A percentile compares a stretch with the other conserved stretches of the same genome.
These are phyloP conservation scores for Columba livia DNA, from an alignment of 2,113 vertebrate genomes.

Conservation along the genomic window DNA sequence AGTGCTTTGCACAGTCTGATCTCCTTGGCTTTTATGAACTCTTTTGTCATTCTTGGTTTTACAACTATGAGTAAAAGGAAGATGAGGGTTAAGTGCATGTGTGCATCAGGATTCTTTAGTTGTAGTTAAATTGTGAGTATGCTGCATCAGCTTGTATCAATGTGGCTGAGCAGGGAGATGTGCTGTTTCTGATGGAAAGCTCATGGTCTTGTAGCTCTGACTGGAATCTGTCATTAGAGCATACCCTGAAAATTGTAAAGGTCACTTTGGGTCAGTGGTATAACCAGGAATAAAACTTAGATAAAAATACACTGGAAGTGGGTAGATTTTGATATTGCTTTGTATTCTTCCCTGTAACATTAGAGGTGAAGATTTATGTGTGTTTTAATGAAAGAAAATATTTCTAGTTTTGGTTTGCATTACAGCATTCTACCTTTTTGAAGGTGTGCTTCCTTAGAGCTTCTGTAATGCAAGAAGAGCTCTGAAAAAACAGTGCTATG, in stretches of 20 bases:
- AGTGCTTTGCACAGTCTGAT: not conserved
- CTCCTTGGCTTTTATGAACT: not conserved
- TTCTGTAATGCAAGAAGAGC: not conserved
- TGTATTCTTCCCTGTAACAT: no score
- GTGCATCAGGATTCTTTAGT: not conserved
- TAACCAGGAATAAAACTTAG: no score
- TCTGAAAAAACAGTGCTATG: not conserved
- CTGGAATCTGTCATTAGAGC: no score
- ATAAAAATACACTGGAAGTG: no score
- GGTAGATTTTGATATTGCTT: no score
- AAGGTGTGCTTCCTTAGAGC: not conserved
- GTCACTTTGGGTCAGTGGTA: no score
- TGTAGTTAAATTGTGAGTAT: not conserved
- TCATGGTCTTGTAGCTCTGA: no score
- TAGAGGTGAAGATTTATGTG: no score
- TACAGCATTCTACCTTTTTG: not conserved
- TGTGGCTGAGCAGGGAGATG: not conserved
- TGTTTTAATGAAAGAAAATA: no score
- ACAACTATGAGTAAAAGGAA: not conserved
- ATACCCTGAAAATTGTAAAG: no score
- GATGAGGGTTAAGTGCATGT: not conserved
- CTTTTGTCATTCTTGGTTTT: not conserved
- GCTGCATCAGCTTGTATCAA: not conserved
- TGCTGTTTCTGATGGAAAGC: no score
- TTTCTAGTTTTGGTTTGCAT: not conserved